phyloP scores from a whole-genome alignment of 2,797 vertebrate genomes.

The Coranthus polyacanthus region DNA sequence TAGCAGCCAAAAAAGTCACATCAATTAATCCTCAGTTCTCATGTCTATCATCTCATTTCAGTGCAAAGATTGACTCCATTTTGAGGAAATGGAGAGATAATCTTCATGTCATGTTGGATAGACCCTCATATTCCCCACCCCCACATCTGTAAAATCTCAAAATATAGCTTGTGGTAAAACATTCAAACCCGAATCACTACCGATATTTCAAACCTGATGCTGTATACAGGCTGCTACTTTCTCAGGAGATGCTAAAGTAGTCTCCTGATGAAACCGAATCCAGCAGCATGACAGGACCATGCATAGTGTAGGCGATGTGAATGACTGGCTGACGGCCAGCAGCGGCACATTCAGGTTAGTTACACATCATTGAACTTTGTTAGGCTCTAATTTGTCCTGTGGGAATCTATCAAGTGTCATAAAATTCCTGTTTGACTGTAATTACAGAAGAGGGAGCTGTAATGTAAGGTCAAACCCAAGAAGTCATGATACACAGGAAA shows the following conservation, averaged over 20 bases:
- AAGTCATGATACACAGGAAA: constrained; percentile 17
- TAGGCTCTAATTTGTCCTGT: constrained; percentile 6
- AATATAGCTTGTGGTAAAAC: background rate
- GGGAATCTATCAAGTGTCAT: background rate
- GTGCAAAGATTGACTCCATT: background rate
- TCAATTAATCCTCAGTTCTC: background rate
- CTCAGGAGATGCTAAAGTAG: background rate
- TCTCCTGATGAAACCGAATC: constrained; percentile 12
- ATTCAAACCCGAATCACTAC: no score
- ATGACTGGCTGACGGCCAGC: constrained; percentile 10
- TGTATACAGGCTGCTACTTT: background rate
- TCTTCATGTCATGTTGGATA: background rate
- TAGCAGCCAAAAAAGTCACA: background rate
- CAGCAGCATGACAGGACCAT: background rate
- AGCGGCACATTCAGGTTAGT: constrained; percentile 2
- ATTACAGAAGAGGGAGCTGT: constrained; percentile 27
- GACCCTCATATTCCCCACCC: background rate
- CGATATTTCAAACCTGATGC: constrained; percentile 4
- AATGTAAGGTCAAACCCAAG: background rate
- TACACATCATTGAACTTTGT: background rate
- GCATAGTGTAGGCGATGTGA: background rate
- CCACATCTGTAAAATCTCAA: constrained; percentile 6
- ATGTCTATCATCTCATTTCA: constrained; percentile 8
- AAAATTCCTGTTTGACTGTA: constrained; percentile 10
- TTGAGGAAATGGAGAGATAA: background rate